Conservation (phyloP, 92 coral and sea anemone genomes). For the Zoanthus gigantus region DNA sequence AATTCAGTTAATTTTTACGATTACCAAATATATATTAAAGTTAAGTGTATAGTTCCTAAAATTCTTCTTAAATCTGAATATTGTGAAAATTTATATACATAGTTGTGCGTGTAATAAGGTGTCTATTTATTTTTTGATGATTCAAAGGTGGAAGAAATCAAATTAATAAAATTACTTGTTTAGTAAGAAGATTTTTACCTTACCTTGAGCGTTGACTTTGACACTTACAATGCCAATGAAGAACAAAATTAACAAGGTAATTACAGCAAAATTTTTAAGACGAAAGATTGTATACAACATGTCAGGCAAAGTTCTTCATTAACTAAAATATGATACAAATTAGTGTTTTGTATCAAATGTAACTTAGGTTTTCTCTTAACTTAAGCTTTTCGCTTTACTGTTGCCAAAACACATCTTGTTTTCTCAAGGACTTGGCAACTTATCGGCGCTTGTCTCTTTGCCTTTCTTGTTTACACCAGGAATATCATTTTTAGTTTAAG, state of each 20-base stretch:
- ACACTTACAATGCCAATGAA: not conserved
- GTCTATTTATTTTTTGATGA: no score
- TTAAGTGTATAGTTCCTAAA: no score
- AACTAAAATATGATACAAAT: no score
- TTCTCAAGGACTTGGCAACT: not conserved
- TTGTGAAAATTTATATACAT: no score
- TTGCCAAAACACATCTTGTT: not conserved
- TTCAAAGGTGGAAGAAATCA: no score
- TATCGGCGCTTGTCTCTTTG: not conserved
- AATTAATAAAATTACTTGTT: no score
- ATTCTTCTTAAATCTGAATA: no score
- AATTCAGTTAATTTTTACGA: no score
- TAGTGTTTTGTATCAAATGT: no score
- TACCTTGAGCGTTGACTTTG: conserved; percentile 45
- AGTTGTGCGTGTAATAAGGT: no score
- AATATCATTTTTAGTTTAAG: not conserved
- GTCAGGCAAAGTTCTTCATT: not conserved
- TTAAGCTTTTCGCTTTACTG: not conserved
- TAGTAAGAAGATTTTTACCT: not conserved
- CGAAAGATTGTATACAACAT: not conserved
- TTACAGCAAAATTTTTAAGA: not conserved
- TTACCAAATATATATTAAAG: no score
- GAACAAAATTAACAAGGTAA: not conserved
- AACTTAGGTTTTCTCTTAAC: no score
- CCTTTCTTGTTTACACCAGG: not conserved